Evolutionary conservation across 2,797 vertebrate genomes (phyloP).

Genomic region (Lophius americanus): DNA sequence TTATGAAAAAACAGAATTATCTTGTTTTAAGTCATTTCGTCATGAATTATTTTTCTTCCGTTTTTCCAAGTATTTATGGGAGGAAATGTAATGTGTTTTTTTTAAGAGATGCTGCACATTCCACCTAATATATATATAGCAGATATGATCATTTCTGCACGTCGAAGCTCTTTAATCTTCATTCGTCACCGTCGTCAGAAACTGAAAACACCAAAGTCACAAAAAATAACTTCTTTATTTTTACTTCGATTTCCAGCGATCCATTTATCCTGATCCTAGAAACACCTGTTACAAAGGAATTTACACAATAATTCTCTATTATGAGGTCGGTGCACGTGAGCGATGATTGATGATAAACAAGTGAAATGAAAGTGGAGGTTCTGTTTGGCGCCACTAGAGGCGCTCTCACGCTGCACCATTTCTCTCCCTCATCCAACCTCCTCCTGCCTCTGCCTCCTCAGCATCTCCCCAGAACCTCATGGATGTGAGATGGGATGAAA

Average conservation of each 20-base stretch:
- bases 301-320: too few species aligned
- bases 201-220: too few species aligned
- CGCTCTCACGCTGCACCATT: constrained; percentile 74
- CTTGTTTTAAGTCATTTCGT: background rate
- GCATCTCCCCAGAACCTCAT: background rate
- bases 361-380: constrained; percentile 42
- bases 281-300: too few species aligned
- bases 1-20: background rate
- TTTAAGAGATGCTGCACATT: background rate
- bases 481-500: background rate
- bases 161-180: too few species aligned
- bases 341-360: constrained; percentile 76
- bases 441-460: constrained; percentile 17
- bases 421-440: constrained; percentile 8
- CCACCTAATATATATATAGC: background rate
- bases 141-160: too few species aligned
- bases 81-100: background rate
- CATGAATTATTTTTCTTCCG: background rate
- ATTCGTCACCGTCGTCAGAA: too few species aligned
- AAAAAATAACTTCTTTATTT: too few species aligned
- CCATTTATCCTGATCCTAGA: too few species aligned
- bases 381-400: constrained; percentile 61
- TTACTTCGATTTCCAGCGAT: too few species aligned
- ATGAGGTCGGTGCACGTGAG: constrained; percentile 63
- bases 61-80: background rate